A percentile compares a stretch with the other conserved stretches of the same genome.
Conservation (phyloP, 2,888 invertebrate species). For the Notodonta dromedarius region DNA sequence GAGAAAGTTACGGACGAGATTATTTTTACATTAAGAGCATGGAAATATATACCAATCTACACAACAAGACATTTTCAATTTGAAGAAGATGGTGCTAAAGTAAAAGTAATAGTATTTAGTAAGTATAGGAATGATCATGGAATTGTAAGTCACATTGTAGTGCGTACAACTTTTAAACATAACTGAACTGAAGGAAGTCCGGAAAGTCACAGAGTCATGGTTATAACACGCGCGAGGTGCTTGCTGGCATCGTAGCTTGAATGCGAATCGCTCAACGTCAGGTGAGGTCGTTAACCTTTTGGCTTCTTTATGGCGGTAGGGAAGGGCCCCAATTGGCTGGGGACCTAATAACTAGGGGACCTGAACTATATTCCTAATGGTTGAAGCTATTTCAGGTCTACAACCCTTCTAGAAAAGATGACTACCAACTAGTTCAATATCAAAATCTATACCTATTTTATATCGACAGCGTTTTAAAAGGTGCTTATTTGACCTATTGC, state of each 20-base stretch:
- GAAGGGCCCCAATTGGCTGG: slow-evolving; percentile 5
- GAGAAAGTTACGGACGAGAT: background rate
- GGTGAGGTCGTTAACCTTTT: slow-evolving; percentile 8
- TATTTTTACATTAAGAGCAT: no score
- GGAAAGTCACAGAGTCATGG: slow-evolving; percentile 1
- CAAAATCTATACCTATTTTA: no score
- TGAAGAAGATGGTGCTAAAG: no score
- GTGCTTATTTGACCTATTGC: no score
- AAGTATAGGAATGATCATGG: no score
- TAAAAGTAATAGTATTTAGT: no score
- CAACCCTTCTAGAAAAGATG: background rate
- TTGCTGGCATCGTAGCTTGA: background rate
- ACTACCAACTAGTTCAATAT: no score
- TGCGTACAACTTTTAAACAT: no score
- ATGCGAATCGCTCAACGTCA: slow-evolving; percentile 6
- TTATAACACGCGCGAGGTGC: slow-evolving; percentile 1
- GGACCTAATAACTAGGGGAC: slow-evolving; percentile 1
- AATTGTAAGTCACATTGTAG: no score
- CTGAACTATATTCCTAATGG: background rate
- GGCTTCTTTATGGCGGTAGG: slow-evolving; percentile 4
- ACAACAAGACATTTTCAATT: no score
- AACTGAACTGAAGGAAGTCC: background rate
- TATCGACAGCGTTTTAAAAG: no score
- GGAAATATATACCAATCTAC: no score
- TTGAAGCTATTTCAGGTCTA: background rate